Conservation (phyloP, 1,140 invertebrate genomes). For the Pseudomyrmex pallidus region DNA sequence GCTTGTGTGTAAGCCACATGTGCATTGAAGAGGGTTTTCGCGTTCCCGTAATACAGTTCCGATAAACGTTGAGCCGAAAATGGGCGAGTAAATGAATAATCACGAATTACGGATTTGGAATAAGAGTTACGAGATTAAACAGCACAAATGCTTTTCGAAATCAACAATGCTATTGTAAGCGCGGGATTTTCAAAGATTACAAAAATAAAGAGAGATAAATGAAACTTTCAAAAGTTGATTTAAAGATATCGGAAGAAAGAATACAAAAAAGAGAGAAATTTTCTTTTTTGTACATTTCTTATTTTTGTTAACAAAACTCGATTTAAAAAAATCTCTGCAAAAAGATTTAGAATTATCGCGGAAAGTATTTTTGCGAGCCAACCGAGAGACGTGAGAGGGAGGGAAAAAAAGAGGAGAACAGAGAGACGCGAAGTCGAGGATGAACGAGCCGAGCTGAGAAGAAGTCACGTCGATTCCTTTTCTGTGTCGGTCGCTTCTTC, state of each 20-base stretch:
- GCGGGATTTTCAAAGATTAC: no score
- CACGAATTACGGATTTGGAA: neutral
- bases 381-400: neutral
- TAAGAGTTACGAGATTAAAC: no score
- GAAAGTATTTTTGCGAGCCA: neutral
- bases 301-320: no score
- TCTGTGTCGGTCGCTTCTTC: constrained; percentile 34
- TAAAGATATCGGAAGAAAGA: no score
- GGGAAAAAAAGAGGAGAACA: constrained; percentile 8
- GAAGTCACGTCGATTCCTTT: constrained; percentile 35
- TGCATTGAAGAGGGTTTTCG: constrained; percentile 25
- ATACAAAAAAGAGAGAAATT: no score
- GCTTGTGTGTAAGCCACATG: neutral
- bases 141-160: no score
- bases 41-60: constrained; percentile 13
- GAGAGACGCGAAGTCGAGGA: neutral
- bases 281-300: no score
- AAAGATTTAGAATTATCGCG: constrained; percentile 7
- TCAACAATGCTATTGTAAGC: no score
- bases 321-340: constrained; percentile 8
- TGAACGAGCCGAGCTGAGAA: constrained; percentile 1
- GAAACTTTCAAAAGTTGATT: no score
- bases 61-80: neutral
- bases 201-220: no score
- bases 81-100: constrained; percentile 9